Base-by-base conservation (phyloP, 2,888 invertebrate species). In the Drosophila demipolita region DNA sequence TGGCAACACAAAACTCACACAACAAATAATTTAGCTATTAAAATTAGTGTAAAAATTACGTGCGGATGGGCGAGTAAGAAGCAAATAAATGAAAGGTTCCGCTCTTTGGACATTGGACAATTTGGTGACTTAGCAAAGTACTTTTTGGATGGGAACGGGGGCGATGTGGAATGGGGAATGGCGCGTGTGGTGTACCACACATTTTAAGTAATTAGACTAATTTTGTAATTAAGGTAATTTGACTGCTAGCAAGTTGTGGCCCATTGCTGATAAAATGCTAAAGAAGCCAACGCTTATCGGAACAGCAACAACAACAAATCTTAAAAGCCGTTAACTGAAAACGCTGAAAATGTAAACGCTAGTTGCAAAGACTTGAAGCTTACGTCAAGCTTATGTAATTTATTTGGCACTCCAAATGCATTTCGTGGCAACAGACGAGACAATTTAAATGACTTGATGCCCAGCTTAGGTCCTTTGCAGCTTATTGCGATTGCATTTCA, bases 181-280 rank as follows among this genome's bases (percentile, higher is more conserved):
- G 15, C 20, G 26, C 29, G 38, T 20, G 20, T 23, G 23, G 45
- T 52, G 48, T 57, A 38, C 32, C 67, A 73, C 73, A 84, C 82
- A 82, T 82, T 85, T 82, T 76, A 81, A 81, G 82, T 82, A 83
- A 83, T 83, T 83, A 78, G 80, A 85, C 83, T 83, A 82, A 83
- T 83, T 85, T 83, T 73, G 80, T 82, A 83, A 85, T 83, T 85
- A 82, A 83, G 83, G 73, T 85, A 78, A 84, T 80, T 84, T 79
- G 74, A 78, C 26, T 79, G 69, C 52, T 71, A 70, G 61, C 73
- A 53, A 73, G 66, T 73, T 70, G 77, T 73, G 80, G 73, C 66
- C 57, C 69, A 53, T 38, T 53, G 77, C 82, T 80, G 83, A 82
- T 83, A 82, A 82, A 73, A 82, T 83, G 77, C 70, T 72, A 80